phyloP scores from a whole-genome alignment of 1,140 invertebrate species.

The Oppia nitens region DNA sequence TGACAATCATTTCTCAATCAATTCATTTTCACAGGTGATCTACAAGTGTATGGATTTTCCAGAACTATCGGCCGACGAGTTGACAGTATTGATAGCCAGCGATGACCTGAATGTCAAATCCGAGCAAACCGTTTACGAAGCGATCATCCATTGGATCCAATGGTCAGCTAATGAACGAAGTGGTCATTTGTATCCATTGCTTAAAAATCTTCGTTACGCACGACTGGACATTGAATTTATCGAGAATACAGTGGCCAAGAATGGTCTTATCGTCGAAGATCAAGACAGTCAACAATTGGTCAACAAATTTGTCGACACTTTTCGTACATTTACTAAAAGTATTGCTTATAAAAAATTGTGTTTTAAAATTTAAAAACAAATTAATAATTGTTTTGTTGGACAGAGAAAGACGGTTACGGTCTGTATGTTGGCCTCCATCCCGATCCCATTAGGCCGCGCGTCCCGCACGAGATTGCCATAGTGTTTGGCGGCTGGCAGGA shows the following conservation, averaged over 20 bases:
- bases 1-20: not conserved
- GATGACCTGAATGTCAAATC: slow-evolving; percentile 2
- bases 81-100: not conserved
- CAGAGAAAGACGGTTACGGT: not conserved
- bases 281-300: not conserved
- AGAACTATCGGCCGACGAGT: not conserved
- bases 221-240: not conserved
- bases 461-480: slow-evolving; percentile 50
- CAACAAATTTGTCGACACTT: not conserved
- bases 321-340: too few species aligned
- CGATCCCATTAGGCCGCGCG: slow-evolving; percentile 34
- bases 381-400: not conserved
- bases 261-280: not conserved
- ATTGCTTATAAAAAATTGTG: too few species aligned
- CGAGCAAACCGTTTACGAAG: not conserved
- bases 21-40: too few species aligned
- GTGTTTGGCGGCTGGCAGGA: slow-evolving; percentile 58
- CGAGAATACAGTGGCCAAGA: not conserved
- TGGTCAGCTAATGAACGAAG: not conserved
- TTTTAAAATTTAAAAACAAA: too few species aligned
- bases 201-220: not conserved
- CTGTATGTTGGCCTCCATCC: not conserved
- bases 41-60: not conserved
- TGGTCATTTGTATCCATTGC: not conserved
- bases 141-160: slow-evolving; percentile 2